These are phyloP conservation scores for Ciona savignyi DNA, from an alignment of 23 tunicate species.

Conservation along the genomic window DNA sequence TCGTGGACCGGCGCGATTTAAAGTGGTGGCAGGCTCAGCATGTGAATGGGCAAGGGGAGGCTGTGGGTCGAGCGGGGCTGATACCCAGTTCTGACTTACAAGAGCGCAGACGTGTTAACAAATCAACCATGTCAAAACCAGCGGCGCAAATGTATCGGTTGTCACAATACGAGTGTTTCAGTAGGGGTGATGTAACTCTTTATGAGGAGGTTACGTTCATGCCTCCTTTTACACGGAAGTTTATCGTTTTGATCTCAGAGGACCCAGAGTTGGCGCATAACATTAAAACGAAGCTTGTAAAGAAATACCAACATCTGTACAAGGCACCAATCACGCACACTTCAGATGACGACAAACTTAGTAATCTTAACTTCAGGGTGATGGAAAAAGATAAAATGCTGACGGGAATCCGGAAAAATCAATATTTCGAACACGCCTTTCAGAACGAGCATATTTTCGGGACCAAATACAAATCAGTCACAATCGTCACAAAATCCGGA, in stretches of 20 bases:
- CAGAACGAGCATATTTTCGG: conserved; percentile 19
- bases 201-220: conserved; percentile 77
- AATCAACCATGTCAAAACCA: conserved; percentile 11
- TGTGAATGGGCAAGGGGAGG: conserved; percentile 56
- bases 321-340: conserved; percentile 35
- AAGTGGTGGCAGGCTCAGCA: conserved; percentile 82
- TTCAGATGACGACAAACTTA: background rate
- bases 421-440: conserved; percentile 36
- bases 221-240: conserved; percentile 54
- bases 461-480: conserved; percentile 26
- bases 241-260: conserved; percentile 32
- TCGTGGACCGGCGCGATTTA: conserved; percentile 46
- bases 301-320: conserved; percentile 16
- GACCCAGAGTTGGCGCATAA: conserved; percentile 31
- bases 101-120: conserved; percentile 35
- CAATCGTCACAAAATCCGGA: conserved; percentile 33
- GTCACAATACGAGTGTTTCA: conserved; percentile 26
- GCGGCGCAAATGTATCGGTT: conserved; percentile 51
- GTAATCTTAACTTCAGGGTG: conserved; percentile 8
- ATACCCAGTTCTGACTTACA: conserved; percentile 67
- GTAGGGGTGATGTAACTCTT: conserved; percentile 30
- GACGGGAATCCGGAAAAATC: conserved; percentile 19
- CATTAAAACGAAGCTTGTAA: conserved; percentile 21
- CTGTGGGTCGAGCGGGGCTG: conserved; percentile 67
- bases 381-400: conserved; percentile 22